phyloP scores from a whole-genome alignment of 2,797 vertebrate species.

The Anisognathus igniventris region DNA sequence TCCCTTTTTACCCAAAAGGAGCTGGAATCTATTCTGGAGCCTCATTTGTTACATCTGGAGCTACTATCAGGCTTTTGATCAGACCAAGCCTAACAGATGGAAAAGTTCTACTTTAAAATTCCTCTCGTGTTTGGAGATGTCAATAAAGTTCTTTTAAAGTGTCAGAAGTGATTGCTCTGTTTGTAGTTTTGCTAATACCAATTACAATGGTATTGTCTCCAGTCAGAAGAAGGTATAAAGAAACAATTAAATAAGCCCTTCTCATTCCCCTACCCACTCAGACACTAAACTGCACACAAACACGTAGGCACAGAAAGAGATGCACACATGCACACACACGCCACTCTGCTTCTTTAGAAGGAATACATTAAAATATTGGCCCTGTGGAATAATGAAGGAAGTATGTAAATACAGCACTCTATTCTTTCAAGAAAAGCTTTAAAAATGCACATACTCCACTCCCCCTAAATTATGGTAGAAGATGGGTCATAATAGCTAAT shows the following conservation, averaged over 20 bases:
- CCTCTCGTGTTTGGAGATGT: constrained; percentile 52
- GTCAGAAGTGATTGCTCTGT: constrained; percentile 63
- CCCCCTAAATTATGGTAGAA: constrained; percentile 69
- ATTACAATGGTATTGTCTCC: not conserved
- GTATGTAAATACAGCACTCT: constrained; percentile 42
- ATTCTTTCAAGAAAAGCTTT: constrained; percentile 67
- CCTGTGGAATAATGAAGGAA: constrained; percentile 41
- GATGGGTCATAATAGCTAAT: constrained; percentile 71
- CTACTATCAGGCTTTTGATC: constrained; percentile 68
- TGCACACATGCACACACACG: not conserved
- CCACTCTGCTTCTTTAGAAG: not conserved
- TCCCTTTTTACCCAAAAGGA: not conserved
- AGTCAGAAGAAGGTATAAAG: constrained; percentile 10
- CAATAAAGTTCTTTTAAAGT: constrained; percentile 71
- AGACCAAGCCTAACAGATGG: constrained; percentile 64
- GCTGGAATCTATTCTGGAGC: not conserved
- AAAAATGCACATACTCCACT: constrained; percentile 55
- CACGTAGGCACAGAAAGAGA: not conserved
- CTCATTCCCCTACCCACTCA: not conserved
- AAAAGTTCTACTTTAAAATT: constrained; percentile 72
- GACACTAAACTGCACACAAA: not conserved
- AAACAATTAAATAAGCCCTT: not conserved
- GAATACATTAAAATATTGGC: constrained; percentile 32
- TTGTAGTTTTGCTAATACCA: constrained; percentile 20
- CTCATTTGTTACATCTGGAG: constrained; percentile 63